These are phyloP conservation scores for Sesia apiformis DNA, from an alignment of 2,888 invertebrate genomes.

Conservation along the genomic window DNA sequence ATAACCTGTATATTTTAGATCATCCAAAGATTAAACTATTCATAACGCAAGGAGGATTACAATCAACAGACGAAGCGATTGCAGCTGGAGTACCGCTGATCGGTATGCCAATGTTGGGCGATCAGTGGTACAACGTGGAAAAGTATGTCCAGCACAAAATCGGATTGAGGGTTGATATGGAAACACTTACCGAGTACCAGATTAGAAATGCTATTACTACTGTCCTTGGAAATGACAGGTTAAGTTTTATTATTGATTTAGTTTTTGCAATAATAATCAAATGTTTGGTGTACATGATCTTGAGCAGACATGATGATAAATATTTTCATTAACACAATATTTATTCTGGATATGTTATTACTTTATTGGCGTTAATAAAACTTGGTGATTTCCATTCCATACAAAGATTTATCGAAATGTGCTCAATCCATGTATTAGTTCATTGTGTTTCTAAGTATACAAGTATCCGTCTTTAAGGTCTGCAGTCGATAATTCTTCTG, in stretches of 20 bases:
- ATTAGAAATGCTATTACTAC: slow-evolving; percentile 18
- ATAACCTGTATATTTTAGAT: neutral
- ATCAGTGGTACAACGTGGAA: slow-evolving; percentile 33
- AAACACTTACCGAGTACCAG: slow-evolving; percentile 17
- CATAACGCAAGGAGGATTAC: slow-evolving; percentile 30
- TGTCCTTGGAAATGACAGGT: slow-evolving; percentile 14
- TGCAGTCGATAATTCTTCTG: too few relatives aligned
- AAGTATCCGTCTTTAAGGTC: too few relatives aligned
- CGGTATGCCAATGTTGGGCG: slow-evolving; percentile 24
- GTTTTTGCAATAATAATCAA: too few relatives aligned
- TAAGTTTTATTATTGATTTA: neutral
- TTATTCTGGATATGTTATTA: too few relatives aligned
- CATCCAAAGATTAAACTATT: slow-evolving; percentile 36
- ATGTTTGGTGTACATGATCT: too few relatives aligned
- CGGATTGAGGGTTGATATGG: slow-evolving; percentile 25
- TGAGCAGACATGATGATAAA: too few relatives aligned
- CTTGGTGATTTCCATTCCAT: too few relatives aligned
- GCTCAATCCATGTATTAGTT: too few relatives aligned
- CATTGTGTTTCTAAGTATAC: too few relatives aligned
- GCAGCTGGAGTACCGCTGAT: slow-evolving; percentile 20
- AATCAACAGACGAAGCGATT: slow-evolving; percentile 29
- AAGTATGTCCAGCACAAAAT: slow-evolving; percentile 22
- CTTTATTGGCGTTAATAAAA: too few relatives aligned
- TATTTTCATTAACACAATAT: too few relatives aligned
- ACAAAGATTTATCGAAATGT: too few relatives aligned